Evolutionary conservation across 2,113 vertebrate genomes (phyloP).

Genomic region (Rhagologus leucostigma): DNA sequence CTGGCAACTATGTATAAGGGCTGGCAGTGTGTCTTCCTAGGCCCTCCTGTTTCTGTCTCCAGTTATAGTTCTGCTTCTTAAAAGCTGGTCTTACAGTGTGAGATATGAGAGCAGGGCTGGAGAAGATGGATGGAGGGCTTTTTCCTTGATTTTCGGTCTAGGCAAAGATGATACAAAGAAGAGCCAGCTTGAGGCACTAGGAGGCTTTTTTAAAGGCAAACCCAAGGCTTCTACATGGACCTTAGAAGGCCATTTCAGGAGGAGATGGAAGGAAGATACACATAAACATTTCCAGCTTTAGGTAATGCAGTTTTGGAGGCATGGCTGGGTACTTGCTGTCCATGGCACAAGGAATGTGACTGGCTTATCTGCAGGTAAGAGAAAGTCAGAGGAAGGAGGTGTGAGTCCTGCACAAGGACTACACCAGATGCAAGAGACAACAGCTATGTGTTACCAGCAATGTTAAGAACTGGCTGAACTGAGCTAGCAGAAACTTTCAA

Average conservation of each 20-base stretch:
- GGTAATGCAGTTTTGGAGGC: background rate
- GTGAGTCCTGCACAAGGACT: background rate
- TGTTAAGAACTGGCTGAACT: background rate
- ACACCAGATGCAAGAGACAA: background rate
- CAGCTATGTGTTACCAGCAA: background rate
- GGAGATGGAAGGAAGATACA: background rate
- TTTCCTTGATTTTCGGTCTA: background rate
- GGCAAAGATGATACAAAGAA: background rate
- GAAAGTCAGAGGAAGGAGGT: background rate
- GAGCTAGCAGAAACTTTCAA: background rate
- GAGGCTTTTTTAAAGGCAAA: background rate
- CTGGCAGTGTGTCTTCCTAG: background rate
- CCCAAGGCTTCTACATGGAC: background rate
- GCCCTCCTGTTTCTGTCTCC: background rate
- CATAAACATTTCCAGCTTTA: background rate
- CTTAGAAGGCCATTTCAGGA: background rate
- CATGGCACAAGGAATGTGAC: fast-evolving
- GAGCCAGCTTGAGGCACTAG: background rate
- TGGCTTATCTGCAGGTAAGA: background rate
- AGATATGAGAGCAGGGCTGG: background rate
- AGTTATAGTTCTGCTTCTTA: background rate
- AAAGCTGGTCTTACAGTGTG: background rate
- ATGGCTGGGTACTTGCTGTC: background rate
- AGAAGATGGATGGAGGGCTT: background rate
- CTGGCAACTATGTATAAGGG: background rate